A percentile compares a stretch with the other conserved stretches of the same genome.
These are phyloP conservation scores for Achatina immaculata DNA, from an alignment of 1,140 invertebrate genomes.

Conservation along the genomic window DNA sequence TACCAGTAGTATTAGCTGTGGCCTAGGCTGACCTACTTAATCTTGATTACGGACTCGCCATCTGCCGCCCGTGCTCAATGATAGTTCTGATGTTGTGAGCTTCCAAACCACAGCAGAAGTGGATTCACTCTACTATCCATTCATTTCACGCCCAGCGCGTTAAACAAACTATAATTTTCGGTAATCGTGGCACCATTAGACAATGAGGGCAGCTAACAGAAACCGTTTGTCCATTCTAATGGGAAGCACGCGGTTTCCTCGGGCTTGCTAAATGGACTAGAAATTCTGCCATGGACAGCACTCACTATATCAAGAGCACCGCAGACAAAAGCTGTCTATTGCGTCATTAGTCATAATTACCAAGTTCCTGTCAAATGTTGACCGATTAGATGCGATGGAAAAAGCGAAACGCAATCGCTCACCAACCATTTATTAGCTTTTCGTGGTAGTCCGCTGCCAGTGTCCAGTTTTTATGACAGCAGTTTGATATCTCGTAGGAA, in stretches of 20 bases:
- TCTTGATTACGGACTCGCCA: not conserved
- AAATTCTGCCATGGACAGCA: not conserved
- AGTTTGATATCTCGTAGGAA: not conserved
- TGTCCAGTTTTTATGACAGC: not conserved
- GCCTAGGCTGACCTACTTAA: not conserved
- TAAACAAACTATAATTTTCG: constrained; percentile 12
- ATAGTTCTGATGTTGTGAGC: not conserved
- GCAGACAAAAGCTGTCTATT: not conserved
- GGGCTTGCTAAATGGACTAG: constrained; percentile 1
- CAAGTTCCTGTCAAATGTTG: not conserved
- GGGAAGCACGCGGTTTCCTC: constrained; percentile 1
- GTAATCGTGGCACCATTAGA: not conserved
- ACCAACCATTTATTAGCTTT: constrained; percentile 1
- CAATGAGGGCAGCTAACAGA: not conserved
- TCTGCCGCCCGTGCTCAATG: not conserved
- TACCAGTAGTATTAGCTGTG: not conserved
- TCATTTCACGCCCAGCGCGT: constrained; percentile 1
- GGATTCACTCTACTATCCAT: not conserved
- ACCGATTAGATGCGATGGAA: not conserved
- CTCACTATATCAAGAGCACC: not conserved
- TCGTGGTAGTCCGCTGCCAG: not conserved
- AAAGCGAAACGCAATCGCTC: constrained; percentile 2
- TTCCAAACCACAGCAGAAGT: not conserved
- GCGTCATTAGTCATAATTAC: constrained; percentile 14
- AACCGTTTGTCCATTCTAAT: not conserved